A percentile compares a stretch with the other conserved stretches of the same genome.
phyloP scores from a whole-genome alignment of 2,888 invertebrate species.

The Calameuta pallipes region DNA sequence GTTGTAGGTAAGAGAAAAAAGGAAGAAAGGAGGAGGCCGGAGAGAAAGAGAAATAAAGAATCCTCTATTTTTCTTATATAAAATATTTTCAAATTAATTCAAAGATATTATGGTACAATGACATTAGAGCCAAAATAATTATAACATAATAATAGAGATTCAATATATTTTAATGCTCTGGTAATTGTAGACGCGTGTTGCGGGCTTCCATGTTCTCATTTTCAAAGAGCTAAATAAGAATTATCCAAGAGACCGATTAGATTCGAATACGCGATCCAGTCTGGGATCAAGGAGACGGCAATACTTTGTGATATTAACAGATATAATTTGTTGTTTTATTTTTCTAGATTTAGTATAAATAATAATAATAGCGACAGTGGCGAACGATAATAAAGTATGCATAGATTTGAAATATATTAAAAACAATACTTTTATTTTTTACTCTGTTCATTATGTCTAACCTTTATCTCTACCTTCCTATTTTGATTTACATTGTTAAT shows the following conservation, averaged over 20 bases:
- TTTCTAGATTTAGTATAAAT: conserved; percentile 7
- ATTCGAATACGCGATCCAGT: conserved; percentile 24
- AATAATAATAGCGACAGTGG: not conserved
- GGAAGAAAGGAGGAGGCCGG: not conserved
- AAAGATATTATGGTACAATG: conserved; percentile 13
- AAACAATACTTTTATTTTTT: conserved; percentile 5
- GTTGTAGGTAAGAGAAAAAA: not conserved
- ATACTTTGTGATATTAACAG: conserved; percentile 58
- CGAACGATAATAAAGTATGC: conserved; percentile 10
- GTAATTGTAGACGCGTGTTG: conserved; percentile 26
- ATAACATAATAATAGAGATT: conserved; percentile 1
- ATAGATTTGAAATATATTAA: conserved; percentile 15
- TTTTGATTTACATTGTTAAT: not conserved
- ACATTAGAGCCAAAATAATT: conserved; percentile 14
- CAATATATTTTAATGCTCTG: conserved; percentile 32
- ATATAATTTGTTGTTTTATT: conserved; percentile 41
- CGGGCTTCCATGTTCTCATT: conserved; percentile 32
- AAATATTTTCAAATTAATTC: conserved; percentile 34
- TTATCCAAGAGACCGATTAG: conserved; percentile 9
- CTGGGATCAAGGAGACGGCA: conserved; percentile 35
- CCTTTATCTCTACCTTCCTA: not conserved
- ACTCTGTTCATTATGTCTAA: not conserved
- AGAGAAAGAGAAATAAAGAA: not conserved
- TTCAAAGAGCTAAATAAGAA: conserved; percentile 14
- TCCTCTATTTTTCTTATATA: conserved; percentile 45